phyloP scores from a whole-genome alignment of 37 sponge, comb jelly and placozoan genomes.

The Corticium candelabrum region DNA sequence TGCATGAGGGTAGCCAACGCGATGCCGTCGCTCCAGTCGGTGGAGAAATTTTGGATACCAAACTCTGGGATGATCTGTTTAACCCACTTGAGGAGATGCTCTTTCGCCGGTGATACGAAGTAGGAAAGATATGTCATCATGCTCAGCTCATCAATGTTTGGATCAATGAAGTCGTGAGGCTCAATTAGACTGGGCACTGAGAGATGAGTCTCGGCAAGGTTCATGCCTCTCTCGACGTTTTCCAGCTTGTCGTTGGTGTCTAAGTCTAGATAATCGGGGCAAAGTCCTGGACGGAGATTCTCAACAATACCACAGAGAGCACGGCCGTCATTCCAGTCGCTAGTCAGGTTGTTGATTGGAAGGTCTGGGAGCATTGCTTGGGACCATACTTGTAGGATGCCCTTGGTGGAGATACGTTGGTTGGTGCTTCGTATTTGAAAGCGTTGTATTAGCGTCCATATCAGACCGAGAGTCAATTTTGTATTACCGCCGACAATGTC shows the following conservation, averaged over 20 bases:
- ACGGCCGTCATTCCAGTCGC: conserved; percentile 57
- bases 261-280: conserved; percentile 24
- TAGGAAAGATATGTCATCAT: conserved; percentile 77
- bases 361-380: conserved; percentile 42
- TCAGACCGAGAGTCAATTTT: conserved; percentile 52
- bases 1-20: conserved; percentile 47
- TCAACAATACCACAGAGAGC: conserved; percentile 46
- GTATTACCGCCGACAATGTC: conserved; percentile 48
- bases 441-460: conserved; percentile 72
- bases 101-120: conserved; percentile 50
- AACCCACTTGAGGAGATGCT: conserved; percentile 52
- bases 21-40: conserved; percentile 59
- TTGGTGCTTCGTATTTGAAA: conserved; percentile 56
- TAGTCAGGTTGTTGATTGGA: conserved; percentile 51
- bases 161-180: conserved; percentile 36
- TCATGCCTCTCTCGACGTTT: conserved; percentile 57
- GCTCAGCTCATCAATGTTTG: conserved; percentile 60
- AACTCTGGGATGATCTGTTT: conserved; percentile 30
- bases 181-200: conserved; percentile 50
- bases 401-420: conserved; percentile 26
- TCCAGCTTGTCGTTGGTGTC: conserved; percentile 40
- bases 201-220: conserved; percentile 46
- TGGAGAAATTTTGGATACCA: conserved; percentile 42
- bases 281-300: conserved; percentile 53
- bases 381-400: conserved; percentile 53